phyloP scores from a whole-genome alignment of 2,113 vertebrate species.

The Artemisiospiza belli region DNA sequence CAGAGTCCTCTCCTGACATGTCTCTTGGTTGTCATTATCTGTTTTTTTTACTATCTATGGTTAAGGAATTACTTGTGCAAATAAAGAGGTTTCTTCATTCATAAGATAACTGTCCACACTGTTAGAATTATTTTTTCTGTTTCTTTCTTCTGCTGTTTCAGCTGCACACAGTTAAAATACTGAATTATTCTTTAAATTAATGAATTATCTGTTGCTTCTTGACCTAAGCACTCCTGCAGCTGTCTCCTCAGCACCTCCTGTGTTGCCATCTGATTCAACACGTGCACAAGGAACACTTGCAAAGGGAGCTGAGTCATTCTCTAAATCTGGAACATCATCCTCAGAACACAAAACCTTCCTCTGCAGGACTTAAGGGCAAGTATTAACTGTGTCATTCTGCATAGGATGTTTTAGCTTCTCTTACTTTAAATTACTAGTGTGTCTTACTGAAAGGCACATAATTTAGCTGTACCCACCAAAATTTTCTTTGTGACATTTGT shows the following conservation, averaged over 20 bases:
- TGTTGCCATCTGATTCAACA: slow-evolving; percentile 24
- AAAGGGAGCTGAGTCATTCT: slow-evolving; percentile 31
- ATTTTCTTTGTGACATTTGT: not conserved
- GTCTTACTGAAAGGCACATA: not conserved
- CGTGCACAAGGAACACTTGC: not conserved
- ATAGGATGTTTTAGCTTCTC: not conserved
- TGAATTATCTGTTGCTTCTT: not conserved
- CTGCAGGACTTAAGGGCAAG: not conserved
- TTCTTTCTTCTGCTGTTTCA: not conserved
- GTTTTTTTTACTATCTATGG: not conserved
- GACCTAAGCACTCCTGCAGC: not conserved
- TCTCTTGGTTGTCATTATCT: not conserved
- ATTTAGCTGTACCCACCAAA: not conserved
- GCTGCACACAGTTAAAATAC: not conserved
- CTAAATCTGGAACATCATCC: not conserved
- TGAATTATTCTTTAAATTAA: not conserved
- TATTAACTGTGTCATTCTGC: not conserved
- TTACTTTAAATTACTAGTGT: not conserved
- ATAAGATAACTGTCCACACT: not conserved
- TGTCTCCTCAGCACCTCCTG: not conserved
- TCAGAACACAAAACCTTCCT: not conserved
- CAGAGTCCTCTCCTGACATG: not conserved
- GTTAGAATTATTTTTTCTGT: not conserved
- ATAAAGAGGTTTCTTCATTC: not conserved
- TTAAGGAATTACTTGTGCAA: not conserved